Evolutionary conservation across 1,140 invertebrate genomes (phyloP).

Genomic region (Epicauta chinensis): DNA sequence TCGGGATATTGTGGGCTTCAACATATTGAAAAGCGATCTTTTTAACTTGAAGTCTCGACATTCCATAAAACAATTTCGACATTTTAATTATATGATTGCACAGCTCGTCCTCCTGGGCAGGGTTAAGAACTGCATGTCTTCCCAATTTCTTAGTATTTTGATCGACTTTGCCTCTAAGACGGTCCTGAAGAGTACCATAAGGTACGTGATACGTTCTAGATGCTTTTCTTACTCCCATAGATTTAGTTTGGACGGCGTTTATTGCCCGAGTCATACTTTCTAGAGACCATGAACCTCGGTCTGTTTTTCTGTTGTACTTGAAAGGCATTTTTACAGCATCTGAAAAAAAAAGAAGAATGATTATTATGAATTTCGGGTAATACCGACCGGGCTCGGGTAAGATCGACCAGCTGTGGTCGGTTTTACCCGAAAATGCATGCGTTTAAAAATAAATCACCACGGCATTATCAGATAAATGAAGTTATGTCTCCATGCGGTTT

Average conservation of each 20-base stretch:
- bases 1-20: constrained; percentile 7
- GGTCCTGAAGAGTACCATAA: too few species aligned
- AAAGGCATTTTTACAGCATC: constrained; percentile 1
- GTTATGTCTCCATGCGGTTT: too few species aligned
- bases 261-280: too few species aligned
- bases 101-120: constrained; percentile 10
- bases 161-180: constrained; percentile 10
- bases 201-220: neutral
- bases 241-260: too few species aligned
- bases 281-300: neutral
- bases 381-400: too few species aligned
- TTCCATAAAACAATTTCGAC: constrained; percentile 6
- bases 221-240: neutral
- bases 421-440: too few species aligned
- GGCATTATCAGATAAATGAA: too few species aligned
- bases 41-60: neutral
- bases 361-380: too few species aligned
- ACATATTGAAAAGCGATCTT: neutral
- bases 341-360: too few species aligned
- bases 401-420: too few species aligned
- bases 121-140: constrained; percentile 11
- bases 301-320: constrained; percentile 6
- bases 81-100: constrained; percentile 12
- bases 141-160: constrained; percentile 8
- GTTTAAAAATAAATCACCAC: too few species aligned